phyloP scores from a whole-genome alignment of 2,113 vertebrate genomes.

The Lepidothrix coronata region DNA sequence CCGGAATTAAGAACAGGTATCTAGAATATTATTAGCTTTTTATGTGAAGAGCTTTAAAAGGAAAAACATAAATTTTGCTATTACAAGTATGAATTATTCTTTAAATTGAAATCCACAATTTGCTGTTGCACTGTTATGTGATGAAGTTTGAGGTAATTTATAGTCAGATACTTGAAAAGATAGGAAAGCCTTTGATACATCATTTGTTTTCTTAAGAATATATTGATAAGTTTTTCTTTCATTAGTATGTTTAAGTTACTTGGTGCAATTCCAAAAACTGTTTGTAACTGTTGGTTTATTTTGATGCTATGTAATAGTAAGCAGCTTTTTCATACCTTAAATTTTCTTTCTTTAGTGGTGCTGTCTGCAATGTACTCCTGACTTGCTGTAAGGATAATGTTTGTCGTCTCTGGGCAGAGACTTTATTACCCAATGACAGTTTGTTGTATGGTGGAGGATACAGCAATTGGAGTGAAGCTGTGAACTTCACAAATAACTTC shows the following conservation, averaged over 20 bases:
- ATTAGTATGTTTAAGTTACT: background rate
- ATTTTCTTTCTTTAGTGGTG: conserved; percentile 77
- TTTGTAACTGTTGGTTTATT: background rate
- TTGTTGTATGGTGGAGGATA: conserved; percentile 81
- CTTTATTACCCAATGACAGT: conserved; percentile 91
- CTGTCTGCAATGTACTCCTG: conserved; percentile 92
- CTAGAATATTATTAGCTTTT: background rate
- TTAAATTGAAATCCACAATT: background rate
- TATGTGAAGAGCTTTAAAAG: background rate
- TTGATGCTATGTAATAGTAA: background rate
- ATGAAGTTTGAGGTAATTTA: background rate
- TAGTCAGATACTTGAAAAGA: background rate
- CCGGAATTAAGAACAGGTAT: background rate
- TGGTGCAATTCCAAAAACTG: background rate
- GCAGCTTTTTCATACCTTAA: background rate
- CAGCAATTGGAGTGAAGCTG: conserved; percentile 71
- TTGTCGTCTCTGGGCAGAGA: conserved; percentile 96
- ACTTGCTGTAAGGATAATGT: conserved; percentile 98
- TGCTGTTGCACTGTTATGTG: background rate
- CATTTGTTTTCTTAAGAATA: background rate
- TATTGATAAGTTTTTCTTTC: background rate
- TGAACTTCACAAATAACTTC: conserved; percentile 71
- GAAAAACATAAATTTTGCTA: background rate
- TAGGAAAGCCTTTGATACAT: background rate
- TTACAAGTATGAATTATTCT: background rate